Evolutionary conservation across 2,888 invertebrate species (phyloP).

Genomic region (Leptura quadrifasciata): DNA sequence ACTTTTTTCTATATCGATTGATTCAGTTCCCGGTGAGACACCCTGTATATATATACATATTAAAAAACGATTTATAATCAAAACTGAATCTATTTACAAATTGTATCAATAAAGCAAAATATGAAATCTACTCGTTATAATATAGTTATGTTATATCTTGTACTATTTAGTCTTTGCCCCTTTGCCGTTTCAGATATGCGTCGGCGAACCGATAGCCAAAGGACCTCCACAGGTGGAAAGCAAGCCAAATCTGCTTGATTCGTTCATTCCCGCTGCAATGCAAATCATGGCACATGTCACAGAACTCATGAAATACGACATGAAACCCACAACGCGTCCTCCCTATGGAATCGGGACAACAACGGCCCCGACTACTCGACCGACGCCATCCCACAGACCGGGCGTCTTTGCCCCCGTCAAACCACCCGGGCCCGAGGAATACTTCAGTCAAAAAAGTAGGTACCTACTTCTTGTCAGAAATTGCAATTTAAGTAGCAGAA

Average conservation of each 20-base stretch:
- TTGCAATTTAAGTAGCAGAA: too few relatives aligned
- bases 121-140: too few relatives aligned
- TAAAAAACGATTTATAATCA: too few relatives aligned
- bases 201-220: slow-evolving; percentile 45
- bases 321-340: slow-evolving; percentile 62
- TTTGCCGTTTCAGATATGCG: slow-evolving; percentile 37
- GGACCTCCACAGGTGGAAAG: slow-evolving; percentile 71
- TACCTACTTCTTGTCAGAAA: too few relatives aligned
- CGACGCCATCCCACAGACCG: slow-evolving; percentile 66
- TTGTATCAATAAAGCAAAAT: too few relatives aligned
- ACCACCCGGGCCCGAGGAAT: slow-evolving; percentile 71
- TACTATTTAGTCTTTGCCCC: too few relatives aligned
- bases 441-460: slow-evolving; percentile 43
- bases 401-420: slow-evolving; percentile 76
- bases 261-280: slow-evolving; percentile 82
- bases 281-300: slow-evolving; percentile 80
- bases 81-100: too few relatives aligned
- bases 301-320: slow-evolving; percentile 79
- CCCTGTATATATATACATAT: too few relatives aligned
- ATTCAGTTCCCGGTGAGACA: too few relatives aligned
- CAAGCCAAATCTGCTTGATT: slow-evolving; percentile 76
- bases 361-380: slow-evolving; percentile 65
- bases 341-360: slow-evolving; percentile 50
- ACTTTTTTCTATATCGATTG: too few relatives aligned
- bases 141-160: too few relatives aligned